A percentile compares a stretch with the other conserved stretches of the same genome.
phyloP scores from a whole-genome alignment of 2,113 vertebrate genomes.

The Oxygymnocypris stewartii region DNA sequence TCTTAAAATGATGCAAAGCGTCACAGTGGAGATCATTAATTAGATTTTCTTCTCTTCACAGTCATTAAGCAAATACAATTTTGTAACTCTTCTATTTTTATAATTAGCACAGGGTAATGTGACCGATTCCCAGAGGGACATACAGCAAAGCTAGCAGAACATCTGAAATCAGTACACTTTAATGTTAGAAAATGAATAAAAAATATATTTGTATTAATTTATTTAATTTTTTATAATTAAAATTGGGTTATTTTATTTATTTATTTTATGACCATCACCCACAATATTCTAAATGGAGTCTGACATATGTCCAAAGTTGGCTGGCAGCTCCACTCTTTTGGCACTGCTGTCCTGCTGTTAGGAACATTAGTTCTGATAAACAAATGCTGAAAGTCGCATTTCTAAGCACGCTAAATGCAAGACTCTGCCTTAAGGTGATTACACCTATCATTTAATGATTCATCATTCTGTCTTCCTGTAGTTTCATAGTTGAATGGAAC shows the following conservation, averaged over 20 bases:
- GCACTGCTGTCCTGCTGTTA: not conserved
- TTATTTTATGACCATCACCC: too few species aligned
- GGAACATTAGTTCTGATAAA: constrained; percentile 26
- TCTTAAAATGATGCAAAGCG: constrained; percentile 26
- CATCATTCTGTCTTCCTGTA: constrained; percentile 12
- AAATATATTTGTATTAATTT: too few species aligned
- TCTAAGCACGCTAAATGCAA: not conserved
- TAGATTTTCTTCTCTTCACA: not conserved
- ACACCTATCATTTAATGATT: constrained; percentile 19
- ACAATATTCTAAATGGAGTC: too few species aligned
- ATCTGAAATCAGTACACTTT: not conserved
- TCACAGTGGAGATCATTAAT: constrained; percentile 24
- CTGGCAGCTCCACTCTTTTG: not conserved
- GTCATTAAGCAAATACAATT: not conserved
- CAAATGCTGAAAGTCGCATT: not conserved
- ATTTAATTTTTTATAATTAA: not conserved
- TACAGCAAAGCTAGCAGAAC: not conserved
- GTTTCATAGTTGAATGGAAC: constrained; percentile 24
- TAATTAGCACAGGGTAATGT: not conserved
- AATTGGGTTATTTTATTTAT: too few species aligned
- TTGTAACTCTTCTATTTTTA: constrained; percentile 25
- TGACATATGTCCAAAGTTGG: not conserved
- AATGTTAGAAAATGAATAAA: not conserved
- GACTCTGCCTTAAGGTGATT: constrained; percentile 10
- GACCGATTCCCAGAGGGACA: not conserved